Percentiles rank a stretch among this genome's conserved stretches.
phyloP scores from a whole-genome alignment of 2,113 vertebrate genomes.

The Sander vitreus region DNA sequence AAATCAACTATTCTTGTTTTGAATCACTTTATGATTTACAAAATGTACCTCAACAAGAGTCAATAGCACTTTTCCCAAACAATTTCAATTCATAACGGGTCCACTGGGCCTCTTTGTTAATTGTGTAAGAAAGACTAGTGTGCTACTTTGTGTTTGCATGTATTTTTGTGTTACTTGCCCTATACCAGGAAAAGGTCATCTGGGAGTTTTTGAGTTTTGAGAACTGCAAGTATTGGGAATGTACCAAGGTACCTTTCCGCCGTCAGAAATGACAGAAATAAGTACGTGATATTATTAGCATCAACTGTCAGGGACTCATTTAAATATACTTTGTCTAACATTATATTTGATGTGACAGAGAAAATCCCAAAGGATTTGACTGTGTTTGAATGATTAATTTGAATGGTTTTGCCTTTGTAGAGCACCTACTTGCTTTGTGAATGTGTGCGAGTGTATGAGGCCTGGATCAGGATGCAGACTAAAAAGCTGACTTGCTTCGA shows the following conservation, averaged over 20 bases:
- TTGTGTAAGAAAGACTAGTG: not conserved
- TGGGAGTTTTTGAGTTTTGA: not conserved
- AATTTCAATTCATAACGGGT: not conserved
- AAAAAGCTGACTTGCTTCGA: conserved; percentile 55
- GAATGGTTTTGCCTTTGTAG: not conserved
- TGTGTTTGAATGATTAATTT: conserved; percentile 14
- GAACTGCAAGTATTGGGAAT: conserved; percentile 47
- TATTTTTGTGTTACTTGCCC: too few relatives aligned
- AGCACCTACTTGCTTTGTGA: conserved; percentile 1
- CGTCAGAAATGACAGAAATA: conserved; percentile 12
- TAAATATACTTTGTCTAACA: conserved; percentile 3
- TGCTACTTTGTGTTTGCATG: too few relatives aligned
- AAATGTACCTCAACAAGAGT: not conserved
- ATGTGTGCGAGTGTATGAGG: conserved; percentile 12
- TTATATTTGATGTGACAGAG: not conserved
- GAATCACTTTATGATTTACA: not conserved
- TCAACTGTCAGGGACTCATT: not conserved
- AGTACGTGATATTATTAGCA: conserved; percentile 2
- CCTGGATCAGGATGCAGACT: conserved; percentile 21
- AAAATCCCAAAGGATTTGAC: not conserved
- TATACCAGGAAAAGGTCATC: not conserved
- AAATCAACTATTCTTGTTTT: not conserved
- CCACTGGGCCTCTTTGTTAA: not conserved
- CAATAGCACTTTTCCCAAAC: not conserved
- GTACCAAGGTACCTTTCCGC: conserved; percentile 33